Evolutionary conservation across 1,140 invertebrate genomes (phyloP).

Genomic region (Contarinia nasturtii): DNA sequence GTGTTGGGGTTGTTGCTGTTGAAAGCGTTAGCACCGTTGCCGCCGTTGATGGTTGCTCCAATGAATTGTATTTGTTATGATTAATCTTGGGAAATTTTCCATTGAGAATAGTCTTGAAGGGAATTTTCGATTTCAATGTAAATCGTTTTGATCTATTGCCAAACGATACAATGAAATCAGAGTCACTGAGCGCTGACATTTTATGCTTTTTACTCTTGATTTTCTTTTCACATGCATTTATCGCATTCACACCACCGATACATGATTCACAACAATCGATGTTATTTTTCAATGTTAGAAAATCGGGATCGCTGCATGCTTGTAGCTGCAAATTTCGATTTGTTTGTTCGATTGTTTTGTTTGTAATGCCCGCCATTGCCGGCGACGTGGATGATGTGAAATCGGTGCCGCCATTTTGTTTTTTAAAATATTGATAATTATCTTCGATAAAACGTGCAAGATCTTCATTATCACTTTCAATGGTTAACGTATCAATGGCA

Average conservation of each 20-base stretch:
- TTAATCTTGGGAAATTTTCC: neutral
- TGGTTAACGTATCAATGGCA: conserved; percentile 13
- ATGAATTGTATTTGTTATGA: neutral
- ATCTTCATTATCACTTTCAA: conserved; percentile 22
- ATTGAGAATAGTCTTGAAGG: neutral
- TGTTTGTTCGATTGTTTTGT: neutral
- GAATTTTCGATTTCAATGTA: no score
- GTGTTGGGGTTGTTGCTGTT: neutral
- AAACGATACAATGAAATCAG: conserved; percentile 17
- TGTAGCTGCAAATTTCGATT: conserved; percentile 9
- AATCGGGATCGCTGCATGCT: conserved; percentile 20
- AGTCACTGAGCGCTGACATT: conserved; percentile 18
- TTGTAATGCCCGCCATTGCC: neutral
- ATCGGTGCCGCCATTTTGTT: conserved; percentile 9
- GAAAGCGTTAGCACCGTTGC: neutral
- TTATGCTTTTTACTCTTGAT: conserved; percentile 7
- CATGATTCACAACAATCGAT: neutral
- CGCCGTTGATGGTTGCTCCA: neutral
- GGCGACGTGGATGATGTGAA: neutral
- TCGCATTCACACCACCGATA: neutral
- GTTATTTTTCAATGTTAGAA: conserved; percentile 15
- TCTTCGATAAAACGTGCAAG: conserved; percentile 23
- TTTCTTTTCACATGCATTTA: conserved; percentile 2
- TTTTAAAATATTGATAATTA: conserved; percentile 21
- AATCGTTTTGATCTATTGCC: neutral